Evolutionary conservation across 1,140 invertebrate genomes (phyloP).

Genomic region (Adoxophyes honmai): DNA sequence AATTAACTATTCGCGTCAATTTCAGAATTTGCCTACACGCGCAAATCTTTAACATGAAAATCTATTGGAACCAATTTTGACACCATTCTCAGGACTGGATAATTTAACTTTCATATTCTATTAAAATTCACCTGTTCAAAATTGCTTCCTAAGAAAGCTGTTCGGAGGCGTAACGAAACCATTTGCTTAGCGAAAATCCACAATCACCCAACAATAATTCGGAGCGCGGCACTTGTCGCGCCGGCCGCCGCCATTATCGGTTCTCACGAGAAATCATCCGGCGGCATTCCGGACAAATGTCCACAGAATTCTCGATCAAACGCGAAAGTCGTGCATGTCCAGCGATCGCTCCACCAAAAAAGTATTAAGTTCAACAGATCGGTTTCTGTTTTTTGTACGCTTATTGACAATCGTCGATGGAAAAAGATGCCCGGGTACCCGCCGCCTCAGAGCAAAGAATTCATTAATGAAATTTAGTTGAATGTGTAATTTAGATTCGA

Average conservation of each 20-base stretch:
- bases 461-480: neutral
- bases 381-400: constrained; percentile 39
- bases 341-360: constrained; percentile 60
- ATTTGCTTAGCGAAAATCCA: constrained; percentile 67
- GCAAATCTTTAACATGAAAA: constrained; percentile 7
- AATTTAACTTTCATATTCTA: constrained; percentile 42
- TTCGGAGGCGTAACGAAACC: constrained; percentile 57
- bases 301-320: constrained; percentile 61
- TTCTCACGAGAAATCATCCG: constrained; percentile 71
- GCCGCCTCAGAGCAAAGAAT: neutral
- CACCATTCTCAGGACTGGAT: constrained; percentile 59
- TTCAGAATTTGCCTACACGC: no score
- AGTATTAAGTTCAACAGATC: constrained; percentile 53
- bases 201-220: constrained; percentile 56
- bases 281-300: constrained; percentile 54
- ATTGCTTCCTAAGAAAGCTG: constrained; percentile 64
- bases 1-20: no score
- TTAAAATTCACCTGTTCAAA: constrained; percentile 50
- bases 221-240: constrained; percentile 44
- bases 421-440: neutral
- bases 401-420: constrained; percentile 18
- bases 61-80: constrained; percentile 43
- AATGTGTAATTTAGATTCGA: no score
- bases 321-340: constrained; percentile 72
- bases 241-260: constrained; percentile 30